Base-by-base conservation (phyloP, 1,140 invertebrate genomes). In the Daktulosphaira vitifoliae region DNA sequence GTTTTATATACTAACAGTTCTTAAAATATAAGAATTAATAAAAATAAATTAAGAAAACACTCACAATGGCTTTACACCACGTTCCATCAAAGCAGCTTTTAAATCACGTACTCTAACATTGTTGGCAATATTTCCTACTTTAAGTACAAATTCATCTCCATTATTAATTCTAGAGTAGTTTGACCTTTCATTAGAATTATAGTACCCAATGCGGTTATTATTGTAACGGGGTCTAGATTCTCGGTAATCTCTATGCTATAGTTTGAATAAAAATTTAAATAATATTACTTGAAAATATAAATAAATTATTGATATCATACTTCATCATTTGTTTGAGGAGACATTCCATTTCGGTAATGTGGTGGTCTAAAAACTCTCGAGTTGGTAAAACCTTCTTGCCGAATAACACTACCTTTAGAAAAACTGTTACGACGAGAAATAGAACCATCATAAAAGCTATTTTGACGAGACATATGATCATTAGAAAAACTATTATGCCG, bases 91-190 rank as follows among this genome's bases (percentile, higher is more conserved):
- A n/a, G 81, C 83, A 44, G 78, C 78, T 69, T 85, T 84, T 66
- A 86, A 71, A 69, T 86, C 83, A 16, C 82, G 77, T 3, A 85
- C 80, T 54, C 83, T 74, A 1, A 81, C 80, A 29, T 76, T 77
- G 22, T 49, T 66, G 18, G 52, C 66, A 51, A 66, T 84, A 69
- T 84, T 84, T 0, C 80, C 80, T n/a, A 84, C 77, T 74, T 79
- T 78, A 29, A 82, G 72, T 25, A 79, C 80, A 69, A 82, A 82
- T 68, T 82, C 79, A 49, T 62, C 56, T n/a, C 23, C 56, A 46
- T 16, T 62, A 8, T 18, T 33, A 48, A 39, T 46, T 62, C 42
- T 62, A 8, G 56, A 62, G 29, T 62, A 62, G 29, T 48, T 62
- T 62, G 16, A 16, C 44, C 44, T 62, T 33, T 33, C 42, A n/a